Evolutionary conservation across 2,113 vertebrate species (phyloP), one percentile per base, ranked within the genome.

Genomic region (Chaetura pelagica): DNA sequence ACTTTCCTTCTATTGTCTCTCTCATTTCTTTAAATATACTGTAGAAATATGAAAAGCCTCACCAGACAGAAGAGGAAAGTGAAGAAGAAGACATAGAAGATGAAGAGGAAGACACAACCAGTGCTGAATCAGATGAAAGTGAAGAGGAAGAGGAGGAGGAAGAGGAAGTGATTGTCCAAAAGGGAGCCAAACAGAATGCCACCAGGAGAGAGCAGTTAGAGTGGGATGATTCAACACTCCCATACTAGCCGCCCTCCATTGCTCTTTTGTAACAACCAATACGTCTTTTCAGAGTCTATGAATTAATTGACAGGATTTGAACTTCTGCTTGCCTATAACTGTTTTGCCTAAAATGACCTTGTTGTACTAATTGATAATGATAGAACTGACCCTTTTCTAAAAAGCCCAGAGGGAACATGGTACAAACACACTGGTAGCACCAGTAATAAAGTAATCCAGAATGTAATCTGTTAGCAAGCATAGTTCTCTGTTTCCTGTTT

Each of bases 101-200:
- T 66, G 99, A 98, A 49, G 98, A 98, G 61, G 98, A 99, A 87
- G 99, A 99, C 90, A 98, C 98, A 83, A 99, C 98, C 87, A 99
- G 99, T 86, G 98, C 98, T 48, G 99, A 99, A 87, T 99, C 99
- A 62, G 99, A 99, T 38, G 99, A 99, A 93, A 99, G 98, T 48
- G 98, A 98, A 68, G 99, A 99, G 32, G 99, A 99, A 63, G 97
- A 97, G 4, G 97, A 96, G 6, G 98, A 97, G 1, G 99, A 97
- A 19, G 98, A 97, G 42, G 97, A 96, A 66, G 97, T 97, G 68
- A 90, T 96, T 67, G 97, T 97, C 94, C 97, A 97, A 96, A 97
- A 98, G 90, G 97, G 95, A 94, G 95, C 96, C 30, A 98, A 98
- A 94, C 98, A 97, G 89, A 97, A 96, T 14, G 75, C 69, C 52